Percentiles rank a stretch among this genome's conserved stretches.
These are phyloP conservation scores for Triops cancriformis DNA, from an alignment of 1,140 invertebrate genomes.

Conservation along the genomic window DNA sequence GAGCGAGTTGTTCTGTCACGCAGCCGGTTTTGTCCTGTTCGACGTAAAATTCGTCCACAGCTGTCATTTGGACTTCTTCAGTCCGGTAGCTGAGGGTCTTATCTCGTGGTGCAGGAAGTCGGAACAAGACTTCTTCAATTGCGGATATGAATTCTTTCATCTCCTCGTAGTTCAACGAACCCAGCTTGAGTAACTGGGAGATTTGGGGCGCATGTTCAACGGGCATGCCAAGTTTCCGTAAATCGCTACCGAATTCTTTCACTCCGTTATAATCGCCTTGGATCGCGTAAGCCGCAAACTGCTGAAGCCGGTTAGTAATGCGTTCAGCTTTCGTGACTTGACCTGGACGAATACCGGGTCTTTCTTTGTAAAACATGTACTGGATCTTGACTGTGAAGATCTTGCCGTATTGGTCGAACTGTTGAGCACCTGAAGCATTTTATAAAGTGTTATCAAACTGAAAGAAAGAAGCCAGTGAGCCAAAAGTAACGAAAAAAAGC, in stretches of 20 bases:
- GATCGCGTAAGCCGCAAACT: constrained; percentile 89
- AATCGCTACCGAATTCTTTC: constrained; percentile 83
- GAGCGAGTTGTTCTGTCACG: constrained; percentile 83
- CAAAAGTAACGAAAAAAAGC: neutral
- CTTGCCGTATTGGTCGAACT: constrained; percentile 97
- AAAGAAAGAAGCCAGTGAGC: too few relatives aligned
- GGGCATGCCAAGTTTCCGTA: constrained; percentile 86
- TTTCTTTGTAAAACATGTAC: constrained; percentile 96
- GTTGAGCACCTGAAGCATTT: constrained; percentile 63
- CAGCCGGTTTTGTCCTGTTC: constrained; percentile 80
- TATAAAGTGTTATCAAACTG: neutral
- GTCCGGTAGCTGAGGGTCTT: constrained; percentile 89
- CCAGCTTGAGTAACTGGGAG: constrained; percentile 93
- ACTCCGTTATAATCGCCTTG: constrained; percentile 85
- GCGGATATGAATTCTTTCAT: constrained; percentile 81
- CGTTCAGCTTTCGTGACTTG: constrained; percentile 89
- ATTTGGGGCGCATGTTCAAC: constrained; percentile 95
- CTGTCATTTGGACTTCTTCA: constrained; percentile 94
- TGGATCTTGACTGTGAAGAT: constrained; percentile 98
- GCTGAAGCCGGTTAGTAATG: constrained; percentile 79
- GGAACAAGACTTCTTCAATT: constrained; percentile 85
- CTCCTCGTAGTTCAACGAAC: constrained; percentile 77
- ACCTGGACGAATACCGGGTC: constrained; percentile 90
- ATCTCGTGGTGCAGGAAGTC: constrained; percentile 70
- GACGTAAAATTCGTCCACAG: constrained; percentile 92